These are phyloP conservation scores for Sebastes hopkinsi DNA, from an alignment of 2,797 vertebrate genomes.

Conservation along the genomic window DNA sequence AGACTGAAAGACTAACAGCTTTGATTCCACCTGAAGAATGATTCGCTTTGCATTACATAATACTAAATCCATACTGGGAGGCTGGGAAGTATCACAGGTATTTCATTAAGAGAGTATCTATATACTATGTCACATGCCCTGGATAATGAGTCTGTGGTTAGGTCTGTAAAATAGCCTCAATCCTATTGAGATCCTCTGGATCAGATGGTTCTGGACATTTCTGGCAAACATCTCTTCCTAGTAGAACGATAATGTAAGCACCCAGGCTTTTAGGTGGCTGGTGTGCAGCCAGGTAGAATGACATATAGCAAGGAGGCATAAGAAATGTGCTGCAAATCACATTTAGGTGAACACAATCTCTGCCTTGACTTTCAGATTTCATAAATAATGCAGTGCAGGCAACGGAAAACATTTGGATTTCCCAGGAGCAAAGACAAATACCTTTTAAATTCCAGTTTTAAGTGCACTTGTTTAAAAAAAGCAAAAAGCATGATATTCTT, in stretches of 20 bases:
- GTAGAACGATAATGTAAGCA: conserved; percentile 58
- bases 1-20: background rate
- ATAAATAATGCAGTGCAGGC: conserved; percentile 79
- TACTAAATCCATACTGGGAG: background rate
- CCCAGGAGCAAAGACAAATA: conserved; percentile 76
- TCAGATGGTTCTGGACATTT: conserved; percentile 44
- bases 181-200: background rate
- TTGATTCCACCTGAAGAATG: background rate
- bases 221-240: conserved; percentile 48
- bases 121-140: background rate
- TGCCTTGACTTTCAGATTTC: conserved; percentile 69
- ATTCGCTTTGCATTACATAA: background rate
- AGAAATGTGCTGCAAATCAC: conserved; percentile 66
- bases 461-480: conserved; percentile 55
- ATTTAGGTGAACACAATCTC: conserved; percentile 77
- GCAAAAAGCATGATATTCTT: conserved; percentile 23
- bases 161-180: conserved; percentile 4
- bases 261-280: conserved; percentile 62
- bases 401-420: conserved; percentile 77
- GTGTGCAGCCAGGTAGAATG: conserved; percentile 73
- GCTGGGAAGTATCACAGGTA: background rate
- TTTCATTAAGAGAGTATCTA: background rate
- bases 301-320: conserved; percentile 62
- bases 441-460: conserved; percentile 76
- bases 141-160: conserved; percentile 5